Evolutionary conservation across 2,797 vertebrate genomes (phyloP), one percentile per base, ranked within the genome.

Genomic region (Pseudochirops corinnae): DNA sequence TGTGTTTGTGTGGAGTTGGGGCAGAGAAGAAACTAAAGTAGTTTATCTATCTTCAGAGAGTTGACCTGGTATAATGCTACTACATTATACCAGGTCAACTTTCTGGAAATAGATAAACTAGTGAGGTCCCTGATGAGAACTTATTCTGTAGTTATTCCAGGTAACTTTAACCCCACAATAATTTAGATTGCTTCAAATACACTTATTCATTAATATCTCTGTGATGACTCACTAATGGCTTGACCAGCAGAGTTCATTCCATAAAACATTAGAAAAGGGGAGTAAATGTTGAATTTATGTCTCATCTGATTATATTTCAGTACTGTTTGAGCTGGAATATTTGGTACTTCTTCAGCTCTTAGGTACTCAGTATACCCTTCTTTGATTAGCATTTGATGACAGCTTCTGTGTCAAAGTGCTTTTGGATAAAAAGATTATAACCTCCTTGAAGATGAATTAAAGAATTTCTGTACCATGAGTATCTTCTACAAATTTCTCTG

Each of bases 361-460:
- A n/a, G 26, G 87, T 92, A 90, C 1, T 24, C 24, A 31, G 26
- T 46, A 13, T 82, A 39, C 18, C 18, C 9, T 82, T 82, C 67
- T 96, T 57, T 57, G 62, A 28, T 95, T 97, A 50, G 56, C 90
- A 93, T 96, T 92, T 82, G 67, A 55, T 56, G 74, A 82, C 74
- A 50, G 29, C 62, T 92, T 50, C n/a, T 67, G 3, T 95, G 93
- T 29, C 57, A 94, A 96, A 94, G 56, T 56, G 90, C 74, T 95
- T 46, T 93, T 95, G 94, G 90, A 96, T 31, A 57, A 57, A 94
- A 93, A 95, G n/a, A 56, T 58, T 93, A 29, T 28, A 55, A 96
- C 90, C 56, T 93, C 60, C 91, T 94, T 94, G 82, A 96, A 95
- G 93, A 92, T 93, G 58, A 92, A 95, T 95, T 94, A 39, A 74